Percentiles rank a stretch among this genome's conserved stretches.
Conservation (phyloP, 2,888 invertebrate genomes). For the Germaria angustata region DNA sequence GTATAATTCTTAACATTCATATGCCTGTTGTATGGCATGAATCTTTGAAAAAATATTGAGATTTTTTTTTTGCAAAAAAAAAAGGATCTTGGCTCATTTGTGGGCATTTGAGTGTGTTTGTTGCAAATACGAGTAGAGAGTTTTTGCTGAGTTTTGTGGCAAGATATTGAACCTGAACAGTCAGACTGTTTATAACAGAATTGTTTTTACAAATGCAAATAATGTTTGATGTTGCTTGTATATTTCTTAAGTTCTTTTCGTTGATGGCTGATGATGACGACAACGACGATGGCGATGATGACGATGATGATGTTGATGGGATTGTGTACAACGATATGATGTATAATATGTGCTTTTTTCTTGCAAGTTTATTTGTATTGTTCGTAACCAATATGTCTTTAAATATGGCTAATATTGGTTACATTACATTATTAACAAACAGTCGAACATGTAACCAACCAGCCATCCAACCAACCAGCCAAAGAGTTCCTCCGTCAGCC, state of each 20-base stretch:
- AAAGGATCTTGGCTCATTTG: background rate
- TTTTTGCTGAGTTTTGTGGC: conserved; percentile 3
- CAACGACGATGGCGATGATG: conserved; percentile 54
- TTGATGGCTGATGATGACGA: conserved; percentile 72
- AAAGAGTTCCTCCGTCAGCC: conserved; percentile 3
- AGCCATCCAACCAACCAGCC: conserved; percentile 13
- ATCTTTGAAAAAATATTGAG: conserved; percentile 17
- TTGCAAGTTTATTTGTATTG: conserved; percentile 27
- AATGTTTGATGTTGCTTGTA: conserved; percentile 70
- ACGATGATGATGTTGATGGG: conserved; percentile 45
- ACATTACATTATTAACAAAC: conserved; percentile 65
- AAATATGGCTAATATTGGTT: conserved; percentile 65
- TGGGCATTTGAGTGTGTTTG: background rate
- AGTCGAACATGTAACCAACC: conserved; percentile 15
- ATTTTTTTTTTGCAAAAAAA: background rate
- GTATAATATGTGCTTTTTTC: conserved; percentile 16
- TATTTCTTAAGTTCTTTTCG: background rate
- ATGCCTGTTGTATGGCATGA: conserved; percentile 25
- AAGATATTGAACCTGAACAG: conserved; percentile 61
- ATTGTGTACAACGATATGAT: conserved; percentile 60
- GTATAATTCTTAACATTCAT: conserved; percentile 60
- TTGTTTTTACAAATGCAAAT: conserved; percentile 73
- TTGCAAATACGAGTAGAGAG: conserved; percentile 48
- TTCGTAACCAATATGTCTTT: conserved; percentile 65
- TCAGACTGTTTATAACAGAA: conserved; percentile 25